Conservation (phyloP, 2,113 vertebrate species). For the Platichthys flesus region DNA sequence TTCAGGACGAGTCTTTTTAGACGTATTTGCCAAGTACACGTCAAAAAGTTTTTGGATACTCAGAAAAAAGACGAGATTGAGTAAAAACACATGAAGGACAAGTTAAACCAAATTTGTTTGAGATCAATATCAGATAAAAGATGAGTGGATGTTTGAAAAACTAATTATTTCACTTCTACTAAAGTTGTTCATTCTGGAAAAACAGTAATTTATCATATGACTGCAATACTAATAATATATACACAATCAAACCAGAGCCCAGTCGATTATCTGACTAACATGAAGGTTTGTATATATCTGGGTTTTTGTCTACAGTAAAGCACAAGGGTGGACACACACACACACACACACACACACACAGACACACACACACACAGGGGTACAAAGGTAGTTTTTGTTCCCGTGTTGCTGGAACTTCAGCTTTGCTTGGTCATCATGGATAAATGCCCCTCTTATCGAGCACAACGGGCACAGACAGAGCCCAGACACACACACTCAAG, state of each 20-base stretch:
- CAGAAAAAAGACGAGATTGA: too few relatives aligned
- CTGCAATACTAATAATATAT: too few relatives aligned
- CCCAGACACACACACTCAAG: conserved; percentile 4
- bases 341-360: conserved; percentile 14
- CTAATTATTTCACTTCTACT: too few relatives aligned
- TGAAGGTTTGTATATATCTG: conserved; percentile 69
- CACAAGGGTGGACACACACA: conserved; percentile 12
- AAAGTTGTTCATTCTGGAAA: too few relatives aligned
- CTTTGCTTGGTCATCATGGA: conserved; percentile 76
- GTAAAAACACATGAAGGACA: too few relatives aligned
- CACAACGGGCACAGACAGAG: conserved; percentile 50
- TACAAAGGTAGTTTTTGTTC: conserved; percentile 77
- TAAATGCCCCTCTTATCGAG: conserved; percentile 77
- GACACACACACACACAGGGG: conserved; percentile 27
- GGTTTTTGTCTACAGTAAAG: conserved; percentile 54
- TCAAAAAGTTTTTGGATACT: too few relatives aligned
- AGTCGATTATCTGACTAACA: conserved; percentile 36
- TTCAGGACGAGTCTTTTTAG: conserved; percentile 51
- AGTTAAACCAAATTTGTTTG: too few relatives aligned
- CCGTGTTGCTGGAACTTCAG: conserved; percentile 60
- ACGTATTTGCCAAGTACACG: background rate
- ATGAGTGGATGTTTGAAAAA: too few relatives aligned
- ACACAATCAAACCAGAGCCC: background rate
- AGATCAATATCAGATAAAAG: too few relatives aligned
- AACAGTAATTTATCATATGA: too few relatives aligned